Evolutionary conservation across 2,113 vertebrate genomes (phyloP).

Genomic region (Prietella phreatophila): DNA sequence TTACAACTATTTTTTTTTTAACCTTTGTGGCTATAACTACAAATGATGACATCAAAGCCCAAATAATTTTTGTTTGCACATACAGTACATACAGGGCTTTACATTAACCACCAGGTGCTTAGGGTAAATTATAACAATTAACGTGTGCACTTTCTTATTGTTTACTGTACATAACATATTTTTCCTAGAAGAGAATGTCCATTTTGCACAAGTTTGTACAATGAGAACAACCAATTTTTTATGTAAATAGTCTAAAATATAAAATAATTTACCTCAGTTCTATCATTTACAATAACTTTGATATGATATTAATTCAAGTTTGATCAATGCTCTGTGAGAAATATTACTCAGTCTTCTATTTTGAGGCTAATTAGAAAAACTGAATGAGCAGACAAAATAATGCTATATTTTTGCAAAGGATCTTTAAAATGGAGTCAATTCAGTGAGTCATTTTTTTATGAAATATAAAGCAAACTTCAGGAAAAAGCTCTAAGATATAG

Average conservation of each 20-base stretch:
- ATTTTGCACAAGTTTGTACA: not conserved
- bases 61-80: not conserved
- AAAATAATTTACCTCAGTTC: not conserved
- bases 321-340: not conserved
- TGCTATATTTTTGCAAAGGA: not conserved
- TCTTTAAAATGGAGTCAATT: not conserved
- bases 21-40: not conserved
- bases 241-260: not conserved
- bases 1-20: not conserved
- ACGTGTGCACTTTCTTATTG: not conserved
- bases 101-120: not conserved
- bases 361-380: not conserved
- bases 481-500: not conserved
- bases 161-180: not conserved
- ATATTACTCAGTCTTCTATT: not conserved
- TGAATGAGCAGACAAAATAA: not conserved
- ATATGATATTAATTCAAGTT: not conserved
- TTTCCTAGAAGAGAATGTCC: not conserved
- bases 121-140: not conserved
- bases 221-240: not conserved
- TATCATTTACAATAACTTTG: not conserved
- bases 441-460: not conserved
- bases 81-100: not conserved
- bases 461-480: not conserved
- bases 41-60: not conserved